Evolutionary conservation across 2,888 invertebrate species (phyloP).

Genomic region (Eupithecia centaureata): DNA sequence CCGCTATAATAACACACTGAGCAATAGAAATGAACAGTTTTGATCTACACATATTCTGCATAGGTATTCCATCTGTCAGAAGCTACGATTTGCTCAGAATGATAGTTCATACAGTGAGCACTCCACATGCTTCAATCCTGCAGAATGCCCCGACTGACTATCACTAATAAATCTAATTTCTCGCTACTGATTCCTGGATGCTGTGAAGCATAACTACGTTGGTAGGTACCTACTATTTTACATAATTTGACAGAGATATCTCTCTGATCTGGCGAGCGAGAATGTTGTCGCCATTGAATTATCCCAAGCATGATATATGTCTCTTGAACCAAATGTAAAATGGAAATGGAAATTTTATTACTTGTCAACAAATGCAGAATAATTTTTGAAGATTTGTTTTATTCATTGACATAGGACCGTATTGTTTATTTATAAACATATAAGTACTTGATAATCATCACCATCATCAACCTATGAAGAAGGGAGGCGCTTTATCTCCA

Average conservation of each 20-base stretch:
- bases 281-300: not conserved
- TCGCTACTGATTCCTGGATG: constrained; percentile 1
- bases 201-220: not conserved
- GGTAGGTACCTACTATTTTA: not conserved
- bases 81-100: constrained; percentile 5
- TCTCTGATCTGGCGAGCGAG: not conserved
- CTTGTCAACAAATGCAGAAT: not conserved
- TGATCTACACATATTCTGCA: no score
- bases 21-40: no score
- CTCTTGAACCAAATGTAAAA: not conserved
- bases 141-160: not conserved
- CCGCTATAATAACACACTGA: no score
- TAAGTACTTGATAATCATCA: no score
- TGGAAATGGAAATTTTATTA: no score
- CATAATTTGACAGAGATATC: not conserved
- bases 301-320: not conserved
- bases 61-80: constrained; percentile 6
- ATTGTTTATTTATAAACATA: no score
- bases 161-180: constrained; percentile 10
- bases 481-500: no score
- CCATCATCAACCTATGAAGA: no score
- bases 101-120: not conserved
- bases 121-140: constrained; percentile 10
- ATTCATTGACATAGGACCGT: not conserved
- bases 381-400: not conserved